Evolutionary conservation across 1,140 invertebrate species (phyloP), one percentile per base, ranked within the genome.

Genomic region (Trissolcus basalis): DNA sequence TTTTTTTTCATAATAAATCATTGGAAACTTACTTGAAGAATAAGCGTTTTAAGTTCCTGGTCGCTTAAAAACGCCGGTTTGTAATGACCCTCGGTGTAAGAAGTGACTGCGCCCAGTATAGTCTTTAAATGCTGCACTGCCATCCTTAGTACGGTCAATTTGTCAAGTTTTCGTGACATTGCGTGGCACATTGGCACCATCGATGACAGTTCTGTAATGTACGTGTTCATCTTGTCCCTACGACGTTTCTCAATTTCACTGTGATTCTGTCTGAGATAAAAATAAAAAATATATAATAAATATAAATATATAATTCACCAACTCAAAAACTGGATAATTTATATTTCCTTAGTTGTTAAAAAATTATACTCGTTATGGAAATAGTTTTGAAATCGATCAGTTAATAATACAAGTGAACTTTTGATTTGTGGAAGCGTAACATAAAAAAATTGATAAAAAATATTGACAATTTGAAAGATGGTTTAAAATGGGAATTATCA

Each of bases 191-290:
- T 96, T 0, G 96, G 97, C 7, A 98, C 92, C 91, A 98, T 95
- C 1, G 93, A 90, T 27, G 96, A 95, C 32, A 98, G 84, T 86
- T 98, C 96, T 0, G 93, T 94, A 64, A 98, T 97, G 85, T 97
- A 98, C 0, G 93, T 96, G 88, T 98, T 98, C 96, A 98, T 98
- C 88, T 98, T 98, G 84, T 98, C 96, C 12, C 97, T 90, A 2
- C 97, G 90, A 0, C 96, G 89, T 84, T 98, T 98, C 86, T 98
- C 97, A 65, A 98, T 98, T 88, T 98, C 96, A 85, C 96, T 97
- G 88, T 98, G 96, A 88, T 97, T 98, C 87, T 97, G 94, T 77
- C 94, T 95, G 82, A 85, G 41, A 16, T 47, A 61, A 10, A 58
- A 45, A 45, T 13, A 44, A 44, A 11, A 2, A 39, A 39, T 9